Conservation (phyloP, 2,797 vertebrate species). For the Valencia hispanica region DNA sequence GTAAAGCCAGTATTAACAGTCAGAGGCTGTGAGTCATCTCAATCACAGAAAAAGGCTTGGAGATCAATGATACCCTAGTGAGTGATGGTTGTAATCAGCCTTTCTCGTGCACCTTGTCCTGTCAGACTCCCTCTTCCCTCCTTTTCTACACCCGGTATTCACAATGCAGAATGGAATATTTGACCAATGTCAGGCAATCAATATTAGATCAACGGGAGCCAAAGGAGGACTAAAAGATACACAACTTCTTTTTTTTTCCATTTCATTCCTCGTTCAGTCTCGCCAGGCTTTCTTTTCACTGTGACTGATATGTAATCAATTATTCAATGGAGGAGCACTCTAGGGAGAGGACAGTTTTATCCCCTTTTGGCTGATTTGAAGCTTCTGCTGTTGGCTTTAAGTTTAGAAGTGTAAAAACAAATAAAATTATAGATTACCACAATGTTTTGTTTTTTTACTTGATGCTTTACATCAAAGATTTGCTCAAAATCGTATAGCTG, state of each 20-base stretch:
- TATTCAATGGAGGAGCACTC: slow-evolving; percentile 54
- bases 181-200: slow-evolving; percentile 69
- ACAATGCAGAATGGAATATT: slow-evolving; percentile 70
- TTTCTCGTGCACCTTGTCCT: slow-evolving; percentile 40
- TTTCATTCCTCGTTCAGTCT: slow-evolving; percentile 28
- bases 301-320: slow-evolving; percentile 77
- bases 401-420: slow-evolving; percentile 14
- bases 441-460: slow-evolving; percentile 11
- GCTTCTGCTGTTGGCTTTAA: slow-evolving; percentile 24
- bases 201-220: slow-evolving; percentile 70
- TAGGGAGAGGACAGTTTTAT: slow-evolving; percentile 35
- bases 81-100: slow-evolving; percentile 53
- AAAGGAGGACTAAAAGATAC: slow-evolving; percentile 43
- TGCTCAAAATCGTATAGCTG: slow-evolving; percentile 15
- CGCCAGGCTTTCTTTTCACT: slow-evolving; percentile 50
- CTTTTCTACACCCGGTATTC: slow-evolving; percentile 28
- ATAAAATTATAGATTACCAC: slow-evolving; percentile 3
- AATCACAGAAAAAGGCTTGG: slow-evolving; percentile 46
- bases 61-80: slow-evolving; percentile 49
- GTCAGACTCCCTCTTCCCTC: slow-evolving; percentile 17
- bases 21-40: slow-evolving; percentile 40
- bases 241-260: slow-evolving; percentile 21
- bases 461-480: slow-evolving; percentile 11
- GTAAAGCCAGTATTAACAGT: slow-evolving; percentile 26
- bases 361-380: slow-evolving; percentile 49